These are phyloP conservation scores for Sebastes minor DNA, from an alignment of 2,797 vertebrate species.

Conservation along the genomic window DNA sequence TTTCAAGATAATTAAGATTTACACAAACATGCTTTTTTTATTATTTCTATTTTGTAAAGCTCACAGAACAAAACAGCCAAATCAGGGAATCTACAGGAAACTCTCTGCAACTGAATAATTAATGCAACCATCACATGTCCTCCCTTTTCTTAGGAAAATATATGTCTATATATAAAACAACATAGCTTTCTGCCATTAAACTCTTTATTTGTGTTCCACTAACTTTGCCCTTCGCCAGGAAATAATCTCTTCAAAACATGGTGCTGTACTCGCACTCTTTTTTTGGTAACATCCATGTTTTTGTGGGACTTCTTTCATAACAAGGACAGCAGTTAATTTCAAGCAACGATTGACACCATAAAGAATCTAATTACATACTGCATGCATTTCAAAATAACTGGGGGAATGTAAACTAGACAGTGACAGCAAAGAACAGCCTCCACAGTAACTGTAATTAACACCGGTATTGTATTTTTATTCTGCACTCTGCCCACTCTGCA, in stretches of 20 bases:
- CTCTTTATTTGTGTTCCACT: neutral
- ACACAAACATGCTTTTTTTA: neutral
- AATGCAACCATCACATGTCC: neutral
- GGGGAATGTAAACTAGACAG: neutral
- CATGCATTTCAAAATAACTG: neutral
- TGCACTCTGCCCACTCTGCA: neutral
- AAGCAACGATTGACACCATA: neutral
- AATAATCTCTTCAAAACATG: neutral
- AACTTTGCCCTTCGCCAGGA: neutral
- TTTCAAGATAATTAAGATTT: constrained; percentile 6
- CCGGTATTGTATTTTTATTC: neutral
- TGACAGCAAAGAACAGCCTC: neutral
- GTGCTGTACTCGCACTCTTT: neutral
- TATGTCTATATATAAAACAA: neutral
- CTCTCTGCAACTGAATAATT: neutral
- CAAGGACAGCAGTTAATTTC: neutral
- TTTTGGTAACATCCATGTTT: neutral
- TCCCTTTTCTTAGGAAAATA: neutral
- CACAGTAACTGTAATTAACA: neutral
- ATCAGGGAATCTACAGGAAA: neutral
- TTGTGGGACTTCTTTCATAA: neutral
- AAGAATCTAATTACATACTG: constrained; percentile 11
- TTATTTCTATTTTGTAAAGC: neutral
- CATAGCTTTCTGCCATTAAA: neutral
- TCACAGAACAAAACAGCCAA: neutral